phyloP scores from a whole-genome alignment of 2,888 invertebrate genomes.

The Dynastes maya region DNA sequence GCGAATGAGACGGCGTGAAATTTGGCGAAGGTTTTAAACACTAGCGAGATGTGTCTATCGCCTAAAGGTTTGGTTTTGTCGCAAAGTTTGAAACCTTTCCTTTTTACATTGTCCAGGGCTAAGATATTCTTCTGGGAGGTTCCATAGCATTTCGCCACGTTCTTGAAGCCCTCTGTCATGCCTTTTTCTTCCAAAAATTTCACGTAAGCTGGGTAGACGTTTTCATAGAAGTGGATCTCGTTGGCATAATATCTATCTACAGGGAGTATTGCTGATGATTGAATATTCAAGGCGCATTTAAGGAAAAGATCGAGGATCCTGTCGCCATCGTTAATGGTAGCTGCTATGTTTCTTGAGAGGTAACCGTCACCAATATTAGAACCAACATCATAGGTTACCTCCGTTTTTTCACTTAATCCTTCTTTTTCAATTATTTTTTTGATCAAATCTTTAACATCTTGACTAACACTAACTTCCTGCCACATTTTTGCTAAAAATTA shows the following conservation, averaged over 20 bases:
- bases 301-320: slow-evolving; percentile 10
- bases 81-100: slow-evolving; percentile 63
- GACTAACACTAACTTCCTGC: not conserved
- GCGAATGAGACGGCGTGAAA: slow-evolving; percentile 76
- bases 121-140: slow-evolving; percentile 47
- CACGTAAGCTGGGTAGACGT: slow-evolving; percentile 31
- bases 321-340: not conserved
- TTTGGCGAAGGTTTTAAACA: slow-evolving; percentile 67
- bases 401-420: not conserved
- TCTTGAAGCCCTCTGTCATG: slow-evolving; percentile 29
- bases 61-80: slow-evolving; percentile 66
- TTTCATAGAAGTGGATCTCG: slow-evolving; percentile 49
- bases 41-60: slow-evolving; percentile 66
- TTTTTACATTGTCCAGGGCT: slow-evolving; percentile 65
- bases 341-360: not conserved
- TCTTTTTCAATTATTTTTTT: not conserved
- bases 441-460: slow-evolving; percentile 18
- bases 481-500: not conserved
- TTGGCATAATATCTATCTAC: slow-evolving; percentile 28
- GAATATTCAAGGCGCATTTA: slow-evolving; percentile 7
- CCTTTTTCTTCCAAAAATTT: slow-evolving; percentile 40
- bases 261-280: not conserved
- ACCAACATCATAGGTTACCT: not conserved
- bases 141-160: slow-evolving; percentile 36
- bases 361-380: not conserved